Conservation (phyloP, 2,797 vertebrate genomes). For the Phataginus tetradactyla region DNA sequence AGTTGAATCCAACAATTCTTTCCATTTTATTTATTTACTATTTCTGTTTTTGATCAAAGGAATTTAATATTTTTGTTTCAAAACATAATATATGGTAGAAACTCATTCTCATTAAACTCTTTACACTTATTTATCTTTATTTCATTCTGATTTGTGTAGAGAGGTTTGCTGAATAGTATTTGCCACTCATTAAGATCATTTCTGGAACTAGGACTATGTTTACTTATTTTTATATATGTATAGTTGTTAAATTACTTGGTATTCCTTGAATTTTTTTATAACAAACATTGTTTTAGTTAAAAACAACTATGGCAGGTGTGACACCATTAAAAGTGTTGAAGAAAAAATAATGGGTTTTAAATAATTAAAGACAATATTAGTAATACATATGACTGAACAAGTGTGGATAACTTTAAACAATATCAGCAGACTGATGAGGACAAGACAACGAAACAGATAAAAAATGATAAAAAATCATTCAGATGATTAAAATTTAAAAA, state of each 20-base stretch:
- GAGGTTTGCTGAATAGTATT: background rate
- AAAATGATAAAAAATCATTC: background rate
- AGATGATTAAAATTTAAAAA: background rate
- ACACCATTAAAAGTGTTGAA: background rate
- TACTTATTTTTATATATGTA: background rate
- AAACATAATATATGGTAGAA: background rate
- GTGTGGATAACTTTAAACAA: background rate
- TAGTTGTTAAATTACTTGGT: background rate
- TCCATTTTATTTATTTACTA: background rate
- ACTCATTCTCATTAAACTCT: background rate
- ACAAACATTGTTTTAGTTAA: background rate
- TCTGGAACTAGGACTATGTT: background rate
- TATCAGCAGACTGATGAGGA: background rate
- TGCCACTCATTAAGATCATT: background rate
- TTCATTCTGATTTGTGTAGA: background rate
- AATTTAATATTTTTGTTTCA: background rate
- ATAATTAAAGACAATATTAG: background rate
- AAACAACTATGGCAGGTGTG: background rate
- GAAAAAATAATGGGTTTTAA: background rate
- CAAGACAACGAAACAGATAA: background rate
- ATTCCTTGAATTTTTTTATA: background rate
- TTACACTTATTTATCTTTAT: background rate
- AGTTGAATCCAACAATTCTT: background rate
- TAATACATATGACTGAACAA: background rate
- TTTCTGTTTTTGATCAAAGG: background rate